Percentiles rank a stretch among this genome's conserved stretches.
Conservation (phyloP, 2,797 vertebrate species). For the Phataginus tetradactyla region DNA sequence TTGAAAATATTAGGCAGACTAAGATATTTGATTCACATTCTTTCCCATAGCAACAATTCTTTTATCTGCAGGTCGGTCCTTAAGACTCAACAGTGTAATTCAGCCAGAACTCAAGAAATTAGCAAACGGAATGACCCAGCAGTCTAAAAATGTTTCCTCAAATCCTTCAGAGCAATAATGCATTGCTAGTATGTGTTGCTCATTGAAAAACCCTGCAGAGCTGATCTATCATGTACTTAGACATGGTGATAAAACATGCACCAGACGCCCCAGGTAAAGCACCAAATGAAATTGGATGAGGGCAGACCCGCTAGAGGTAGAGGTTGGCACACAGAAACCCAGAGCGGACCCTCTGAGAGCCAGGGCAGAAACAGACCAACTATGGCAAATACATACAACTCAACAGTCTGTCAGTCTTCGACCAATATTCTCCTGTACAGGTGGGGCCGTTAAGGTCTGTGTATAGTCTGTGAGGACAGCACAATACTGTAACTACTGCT, state of each 20-base stretch:
- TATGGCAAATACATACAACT: no score
- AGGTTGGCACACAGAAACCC: background rate
- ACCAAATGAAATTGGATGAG: background rate
- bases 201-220: background rate
- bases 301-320: no score
- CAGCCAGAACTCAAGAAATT: background rate
- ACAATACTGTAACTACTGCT: background rate
- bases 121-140: background rate
- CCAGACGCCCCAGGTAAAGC: background rate
- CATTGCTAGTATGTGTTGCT: accelerated
- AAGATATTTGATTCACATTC: background rate
- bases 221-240: background rate
- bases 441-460: background rate
- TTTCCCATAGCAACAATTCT: slow-evolving; percentile 4
- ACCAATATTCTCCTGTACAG: background rate
- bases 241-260: no score
- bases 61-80: slow-evolving; percentile 17
- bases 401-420: background rate
- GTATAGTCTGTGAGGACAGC: background rate
- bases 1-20: background rate
- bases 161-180: background rate
- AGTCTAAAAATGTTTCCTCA: background rate
- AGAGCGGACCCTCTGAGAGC: background rate
- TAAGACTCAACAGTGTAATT: background rate
- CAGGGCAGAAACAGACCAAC: background rate